Conservation (phyloP, 2,888 invertebrate genomes). For the Plebejus argus region DNA sequence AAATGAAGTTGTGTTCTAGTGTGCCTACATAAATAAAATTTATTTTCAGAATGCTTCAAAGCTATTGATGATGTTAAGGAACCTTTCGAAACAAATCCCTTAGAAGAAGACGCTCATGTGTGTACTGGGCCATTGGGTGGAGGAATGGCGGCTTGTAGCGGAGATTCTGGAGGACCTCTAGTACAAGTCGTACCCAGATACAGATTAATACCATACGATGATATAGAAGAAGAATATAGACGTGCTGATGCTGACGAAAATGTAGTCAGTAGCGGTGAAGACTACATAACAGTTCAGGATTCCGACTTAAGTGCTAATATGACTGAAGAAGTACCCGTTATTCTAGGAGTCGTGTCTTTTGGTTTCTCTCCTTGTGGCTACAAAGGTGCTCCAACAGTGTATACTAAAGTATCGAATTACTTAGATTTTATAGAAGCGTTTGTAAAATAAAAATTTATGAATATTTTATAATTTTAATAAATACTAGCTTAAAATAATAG, state of each 20-base stretch:
- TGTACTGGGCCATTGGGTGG: constrained; percentile 78
- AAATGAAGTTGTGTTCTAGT: neutral
- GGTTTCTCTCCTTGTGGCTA: constrained; percentile 76
- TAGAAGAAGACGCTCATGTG: constrained; percentile 68
- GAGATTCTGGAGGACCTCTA: constrained; percentile 81
- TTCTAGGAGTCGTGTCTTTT: constrained; percentile 81
- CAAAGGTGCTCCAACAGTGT: constrained; percentile 76
- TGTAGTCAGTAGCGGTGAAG: constrained; percentile 36
- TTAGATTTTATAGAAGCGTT: constrained; percentile 67
- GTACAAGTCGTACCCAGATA: constrained; percentile 51
- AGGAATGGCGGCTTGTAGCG: constrained; percentile 76
- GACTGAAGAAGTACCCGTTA: constrained; percentile 49
- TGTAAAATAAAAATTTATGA: constrained; percentile 43
- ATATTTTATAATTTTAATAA: neutral
- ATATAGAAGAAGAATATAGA: constrained; percentile 40
- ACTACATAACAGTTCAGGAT: constrained; percentile 37
- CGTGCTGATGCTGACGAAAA: neutral
- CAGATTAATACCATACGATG: constrained; percentile 35
- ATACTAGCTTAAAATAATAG: constrained; percentile 14
- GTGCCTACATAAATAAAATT: neutral
- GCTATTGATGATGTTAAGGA: constrained; percentile 62
- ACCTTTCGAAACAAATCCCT: constrained; percentile 60
- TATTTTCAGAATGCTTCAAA: constrained; percentile 62
- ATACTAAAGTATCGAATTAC: constrained; percentile 73
- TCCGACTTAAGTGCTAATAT: constrained; percentile 37